Conservation (phyloP, 2,113 vertebrate species). For the Capreolus pygargus region DNA sequence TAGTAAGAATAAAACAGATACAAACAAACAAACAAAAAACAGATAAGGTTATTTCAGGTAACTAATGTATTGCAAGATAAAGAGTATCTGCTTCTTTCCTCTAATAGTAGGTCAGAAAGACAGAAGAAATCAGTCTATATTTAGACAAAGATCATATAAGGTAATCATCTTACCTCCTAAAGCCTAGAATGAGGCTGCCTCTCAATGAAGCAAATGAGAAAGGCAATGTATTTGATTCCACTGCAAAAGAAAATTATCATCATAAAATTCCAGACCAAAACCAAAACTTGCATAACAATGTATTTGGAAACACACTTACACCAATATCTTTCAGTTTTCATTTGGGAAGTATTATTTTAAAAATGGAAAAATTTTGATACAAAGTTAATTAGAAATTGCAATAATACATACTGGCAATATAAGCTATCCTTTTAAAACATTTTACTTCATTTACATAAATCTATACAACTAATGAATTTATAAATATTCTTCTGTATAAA, state of each 20-base stretch:
- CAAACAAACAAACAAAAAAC: background rate
- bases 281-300: background rate
- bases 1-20: background rate
- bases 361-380: background rate
- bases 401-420: background rate
- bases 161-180: conserved; percentile 87
- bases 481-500: background rate
- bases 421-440: background rate
- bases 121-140: background rate
- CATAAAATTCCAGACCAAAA: conserved; percentile 29
- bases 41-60: background rate
- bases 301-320: conserved; percentile 18
- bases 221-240: conserved; percentile 82
- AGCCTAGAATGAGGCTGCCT: conserved; percentile 81
- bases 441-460: conserved; percentile 4
- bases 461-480: background rate
- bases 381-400: background rate
- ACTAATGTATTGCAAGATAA: background rate
- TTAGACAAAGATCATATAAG: background rate
- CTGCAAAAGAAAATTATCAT: conserved; percentile 79
- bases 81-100: background rate
- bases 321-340: background rate
- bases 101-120: background rate
- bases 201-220: conserved; percentile 79
- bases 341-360: background rate